phyloP scores from a whole-genome alignment of 2,113 vertebrate species.

The Crotalus horridus region DNA sequence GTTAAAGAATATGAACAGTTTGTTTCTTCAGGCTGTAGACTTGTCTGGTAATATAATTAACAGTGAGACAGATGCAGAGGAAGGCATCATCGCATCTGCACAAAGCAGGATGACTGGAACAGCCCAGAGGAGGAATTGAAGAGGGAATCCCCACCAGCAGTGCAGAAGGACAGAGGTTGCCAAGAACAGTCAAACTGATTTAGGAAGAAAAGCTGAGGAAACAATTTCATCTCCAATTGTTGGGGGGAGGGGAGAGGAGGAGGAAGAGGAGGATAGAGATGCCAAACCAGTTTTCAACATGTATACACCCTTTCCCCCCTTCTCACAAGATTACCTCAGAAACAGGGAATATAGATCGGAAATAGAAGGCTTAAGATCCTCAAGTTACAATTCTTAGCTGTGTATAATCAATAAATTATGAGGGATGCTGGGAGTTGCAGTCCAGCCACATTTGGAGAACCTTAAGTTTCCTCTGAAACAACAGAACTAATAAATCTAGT shows the following conservation, averaged over 20 bases:
- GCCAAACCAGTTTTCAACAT: not conserved
- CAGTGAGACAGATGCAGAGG: slow-evolving; percentile 60
- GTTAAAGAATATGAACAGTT: slow-evolving; percentile 57
- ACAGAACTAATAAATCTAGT: not conserved
- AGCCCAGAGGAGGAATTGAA: slow-evolving; percentile 42
- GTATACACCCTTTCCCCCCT: not conserved
- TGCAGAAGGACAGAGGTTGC: slow-evolving; percentile 52
- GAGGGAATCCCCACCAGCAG: slow-evolving; percentile 47
- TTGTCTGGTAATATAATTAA: slow-evolving; percentile 70
- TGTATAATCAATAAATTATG: not conserved
- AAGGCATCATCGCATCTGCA: slow-evolving; percentile 63
- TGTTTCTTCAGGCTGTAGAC: slow-evolving; percentile 59
- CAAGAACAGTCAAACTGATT: slow-evolving; percentile 63
- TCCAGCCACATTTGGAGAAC: not conserved
- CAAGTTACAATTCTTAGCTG: not conserved
- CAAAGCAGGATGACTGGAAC: slow-evolving; percentile 62
- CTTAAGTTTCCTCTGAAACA: not conserved
- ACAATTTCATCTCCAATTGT: slow-evolving; percentile 50
- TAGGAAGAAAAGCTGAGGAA: slow-evolving; percentile 65
- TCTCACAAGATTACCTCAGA: slow-evolving; percentile 7
- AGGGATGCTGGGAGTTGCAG: not conserved
- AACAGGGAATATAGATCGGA: slow-evolving; percentile 19
- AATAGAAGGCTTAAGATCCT: not conserved
- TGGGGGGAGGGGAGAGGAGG: not conserved
- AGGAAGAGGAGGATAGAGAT: slow-evolving; percentile 20